Evolutionary conservation across 2,888 invertebrate genomes (phyloP), one percentile per base, ranked within the genome.

Genomic region (Catocala fraxini): DNA sequence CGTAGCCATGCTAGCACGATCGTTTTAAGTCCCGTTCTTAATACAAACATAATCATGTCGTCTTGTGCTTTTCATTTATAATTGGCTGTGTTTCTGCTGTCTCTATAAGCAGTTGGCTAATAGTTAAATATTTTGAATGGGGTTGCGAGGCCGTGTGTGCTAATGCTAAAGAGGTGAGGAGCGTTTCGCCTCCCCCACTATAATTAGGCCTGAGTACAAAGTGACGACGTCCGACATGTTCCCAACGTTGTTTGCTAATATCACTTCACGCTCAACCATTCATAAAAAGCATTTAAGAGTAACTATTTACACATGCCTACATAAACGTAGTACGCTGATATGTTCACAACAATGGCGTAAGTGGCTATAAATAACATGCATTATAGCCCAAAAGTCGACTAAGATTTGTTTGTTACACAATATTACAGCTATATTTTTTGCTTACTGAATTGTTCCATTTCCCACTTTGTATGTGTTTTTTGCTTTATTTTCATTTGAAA

Each of bases 201-300:
- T 46, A 87, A 87, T 87, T 87, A 86, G 84, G 81, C 63, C 70
- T 71, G 71, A 73, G 72, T 63, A 65, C 55, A 49, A 65, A 78
- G 65, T 68, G 59, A 57, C 63, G 78, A 65, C 80, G 80, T 66
- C 70, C 72, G 72, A 76, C 77, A 67, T 75, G 73, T 70, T 71
- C 73, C 73, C 63, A 59, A 43, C 57, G 63, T 48, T 77, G 80
- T 85, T 80, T 80, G 80, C 74, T 77, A 76, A 78, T 80, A 70
- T 80, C 80, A 79, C 81, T 81, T 76, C 76, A 63, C 66, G 61
- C 55, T 51, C 70, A 72, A 68, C 73, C 70, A 69, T 61, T 75
- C 75, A 68, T 70, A 76, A 68, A 73, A 74, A 66, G 59, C 69
- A 65, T 65, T 73, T 69, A 59, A 68, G 52, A 71, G 53, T 60